These are phyloP conservation scores for Alectoris magna DNA, from an alignment of 2,797 vertebrate genomes.

Conservation along the genomic window DNA sequence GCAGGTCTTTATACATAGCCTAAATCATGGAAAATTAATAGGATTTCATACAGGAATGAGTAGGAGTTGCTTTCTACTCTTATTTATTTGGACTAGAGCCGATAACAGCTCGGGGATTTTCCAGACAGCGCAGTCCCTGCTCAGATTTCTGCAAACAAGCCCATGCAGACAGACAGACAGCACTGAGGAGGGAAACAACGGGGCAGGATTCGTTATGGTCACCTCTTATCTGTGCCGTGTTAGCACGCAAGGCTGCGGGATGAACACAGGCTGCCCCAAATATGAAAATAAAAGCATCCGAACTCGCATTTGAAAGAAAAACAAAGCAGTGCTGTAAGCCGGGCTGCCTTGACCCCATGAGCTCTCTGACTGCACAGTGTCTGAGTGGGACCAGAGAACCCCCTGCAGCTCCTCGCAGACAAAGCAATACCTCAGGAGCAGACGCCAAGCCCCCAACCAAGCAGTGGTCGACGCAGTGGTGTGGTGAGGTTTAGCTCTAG, in stretches of 20 bases:
- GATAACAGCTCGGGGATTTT: slow-evolving; percentile 30
- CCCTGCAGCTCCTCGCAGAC: not conserved
- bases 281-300: not conserved
- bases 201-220: not conserved
- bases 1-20: not conserved
- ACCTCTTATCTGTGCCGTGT: accelerated
- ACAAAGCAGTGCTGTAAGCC: not conserved
- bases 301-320: not conserved
- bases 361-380: accelerated
- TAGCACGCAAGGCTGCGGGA: accelerated
- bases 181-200: accelerated
- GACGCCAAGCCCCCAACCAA: not conserved
- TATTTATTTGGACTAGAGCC: slow-evolving; percentile 27
- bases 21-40: not conserved
- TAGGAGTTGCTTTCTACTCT: slow-evolving; percentile 33
- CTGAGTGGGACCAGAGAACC: accelerated
- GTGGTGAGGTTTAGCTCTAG: not conserved
- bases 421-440: not conserved
- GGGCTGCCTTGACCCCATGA: not conserved
- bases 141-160: not conserved
- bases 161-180: not conserved
- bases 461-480: accelerated
- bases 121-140: not conserved
- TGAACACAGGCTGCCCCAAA: not conserved
- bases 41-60: slow-evolving; percentile 2